Base-by-base conservation (phyloP, 2,113 vertebrate genomes). In the Alligator mississippiensis region DNA sequence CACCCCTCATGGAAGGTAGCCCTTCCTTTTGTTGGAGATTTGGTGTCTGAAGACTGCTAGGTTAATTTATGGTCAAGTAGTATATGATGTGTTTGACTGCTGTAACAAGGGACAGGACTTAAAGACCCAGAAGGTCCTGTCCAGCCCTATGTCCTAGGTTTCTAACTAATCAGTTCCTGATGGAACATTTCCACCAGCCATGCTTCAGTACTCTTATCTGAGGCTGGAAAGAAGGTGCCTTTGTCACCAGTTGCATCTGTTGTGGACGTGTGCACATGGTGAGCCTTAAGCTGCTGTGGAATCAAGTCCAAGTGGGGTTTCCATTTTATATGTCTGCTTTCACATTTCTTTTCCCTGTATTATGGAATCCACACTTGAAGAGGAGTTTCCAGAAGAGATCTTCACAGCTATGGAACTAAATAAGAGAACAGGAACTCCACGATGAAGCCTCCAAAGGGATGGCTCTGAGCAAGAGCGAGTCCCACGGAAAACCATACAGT, bases 41-140 rank as follows among this genome's bases (percentile, higher is more conserved):
- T 66, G 15, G 9, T 1, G 16, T 82, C 28, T 66, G n/a, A 60
- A 18, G 72, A 34, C 0, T 0, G 58, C 34, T 11, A 57, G 27
- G 38, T 1, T 16, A 24, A 25, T 25, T 62, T 25, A 1, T 0
- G 70, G 75, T 17, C 12, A 80, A 84, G 3, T 12, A 22, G 15
- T 30, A 47, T 1, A 80, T 4, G 68, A 58, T 6, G 6, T 1
- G 17, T 24, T 19, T 47, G 28, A 9, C 34, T 60, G 22, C 13
- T 66, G 64, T 9, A 30, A 5, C 21, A 18, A n/a, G 63, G 77
- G 18, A 17, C 82, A 28, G 57, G 30, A 68, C 21, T 15, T 64
- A 63, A 30, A 19, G 61, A 3, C 77, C 75, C 76, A 27, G 24
- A 10, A 88, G 17, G 28, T n/a, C 34, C 55, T 89, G 66, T 64